These are phyloP conservation scores for Mustela nigripes DNA, from an alignment of 2,113 vertebrate genomes.

Conservation along the genomic window DNA sequence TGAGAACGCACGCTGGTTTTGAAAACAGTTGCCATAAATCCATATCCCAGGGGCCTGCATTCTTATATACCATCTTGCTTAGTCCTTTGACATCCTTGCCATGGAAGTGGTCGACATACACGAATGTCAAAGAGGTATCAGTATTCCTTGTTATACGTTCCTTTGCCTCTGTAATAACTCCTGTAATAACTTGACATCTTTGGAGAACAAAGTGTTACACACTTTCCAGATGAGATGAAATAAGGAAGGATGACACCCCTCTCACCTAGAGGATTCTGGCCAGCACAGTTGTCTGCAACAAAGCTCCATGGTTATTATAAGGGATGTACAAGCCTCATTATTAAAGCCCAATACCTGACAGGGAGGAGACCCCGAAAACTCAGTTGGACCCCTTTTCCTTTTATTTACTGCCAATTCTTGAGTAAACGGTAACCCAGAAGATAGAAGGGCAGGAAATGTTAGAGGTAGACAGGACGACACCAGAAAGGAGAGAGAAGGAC, in stretches of 20 bases:
- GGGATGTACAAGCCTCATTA: not conserved
- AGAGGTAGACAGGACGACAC: not conserved
- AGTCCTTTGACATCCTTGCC: not conserved
- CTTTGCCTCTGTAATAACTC: not conserved
- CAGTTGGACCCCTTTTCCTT: not conserved
- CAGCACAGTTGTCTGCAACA: not conserved
- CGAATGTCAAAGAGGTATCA: not conserved
- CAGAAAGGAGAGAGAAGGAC: not conserved
- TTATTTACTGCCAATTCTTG: not conserved
- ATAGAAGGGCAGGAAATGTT: not conserved
- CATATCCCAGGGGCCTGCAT: not conserved
- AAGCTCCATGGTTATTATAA: not conserved
- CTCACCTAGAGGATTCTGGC: not conserved
- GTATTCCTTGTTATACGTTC: not conserved
- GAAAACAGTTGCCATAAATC: not conserved
- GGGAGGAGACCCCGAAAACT: not conserved
- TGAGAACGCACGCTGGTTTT: not conserved
- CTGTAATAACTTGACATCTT: not conserved
- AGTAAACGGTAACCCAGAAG: not conserved
- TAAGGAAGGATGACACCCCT: not conserved
- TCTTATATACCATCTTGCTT: not conserved
- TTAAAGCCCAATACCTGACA: not conserved
- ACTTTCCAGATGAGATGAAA: constrained; percentile 5
- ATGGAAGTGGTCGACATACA: not conserved
- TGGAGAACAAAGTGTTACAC: not conserved